These are phyloP conservation scores for Epsilonema sp. DNA, from an alignment of 2,888 invertebrate genomes.

Conservation along the genomic window DNA sequence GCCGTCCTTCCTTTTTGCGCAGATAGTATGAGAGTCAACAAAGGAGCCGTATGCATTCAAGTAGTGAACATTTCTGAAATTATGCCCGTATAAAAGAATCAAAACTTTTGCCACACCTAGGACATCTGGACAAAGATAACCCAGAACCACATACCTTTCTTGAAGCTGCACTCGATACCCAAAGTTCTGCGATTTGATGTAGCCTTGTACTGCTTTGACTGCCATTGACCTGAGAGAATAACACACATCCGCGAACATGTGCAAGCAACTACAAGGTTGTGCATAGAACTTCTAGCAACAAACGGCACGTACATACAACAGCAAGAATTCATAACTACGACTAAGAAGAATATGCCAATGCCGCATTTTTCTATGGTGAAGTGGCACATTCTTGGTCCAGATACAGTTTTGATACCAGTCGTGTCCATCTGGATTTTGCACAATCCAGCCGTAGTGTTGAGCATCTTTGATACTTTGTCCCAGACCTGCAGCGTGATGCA, in stretches of 20 bases:
- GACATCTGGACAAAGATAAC: too few relatives aligned
- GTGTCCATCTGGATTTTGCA: not conserved
- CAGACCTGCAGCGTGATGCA: slow-evolving; percentile 77
- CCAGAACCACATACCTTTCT: slow-evolving; percentile 26
- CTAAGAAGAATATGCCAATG: too few relatives aligned
- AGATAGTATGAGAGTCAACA: slow-evolving; percentile 31
- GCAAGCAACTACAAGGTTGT: too few relatives aligned
- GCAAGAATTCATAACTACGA: too few relatives aligned
- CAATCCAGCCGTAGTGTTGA: slow-evolving; percentile 28
- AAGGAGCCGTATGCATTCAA: slow-evolving; percentile 36
- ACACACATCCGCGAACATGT: too few relatives aligned
- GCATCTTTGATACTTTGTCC: slow-evolving; percentile 47
- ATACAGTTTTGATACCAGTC: too few relatives aligned
- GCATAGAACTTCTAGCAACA: too few relatives aligned
- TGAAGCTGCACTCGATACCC: slow-evolving; percentile 35
- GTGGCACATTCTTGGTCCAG: too few relatives aligned
- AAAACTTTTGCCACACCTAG: too few relatives aligned
- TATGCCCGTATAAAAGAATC: not conserved
- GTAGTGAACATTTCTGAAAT: slow-evolving; percentile 33
- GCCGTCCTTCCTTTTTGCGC: slow-evolving; percentile 22
- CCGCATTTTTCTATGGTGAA: too few relatives aligned
- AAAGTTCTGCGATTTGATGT: slow-evolving; percentile 38
- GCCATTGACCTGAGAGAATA: too few relatives aligned
- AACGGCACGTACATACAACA: too few relatives aligned
- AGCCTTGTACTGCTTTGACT: slow-evolving; percentile 11